Evolutionary conservation across 2,888 invertebrate genomes (phyloP).

Genomic region (Polymixis flavicincta): DNA sequence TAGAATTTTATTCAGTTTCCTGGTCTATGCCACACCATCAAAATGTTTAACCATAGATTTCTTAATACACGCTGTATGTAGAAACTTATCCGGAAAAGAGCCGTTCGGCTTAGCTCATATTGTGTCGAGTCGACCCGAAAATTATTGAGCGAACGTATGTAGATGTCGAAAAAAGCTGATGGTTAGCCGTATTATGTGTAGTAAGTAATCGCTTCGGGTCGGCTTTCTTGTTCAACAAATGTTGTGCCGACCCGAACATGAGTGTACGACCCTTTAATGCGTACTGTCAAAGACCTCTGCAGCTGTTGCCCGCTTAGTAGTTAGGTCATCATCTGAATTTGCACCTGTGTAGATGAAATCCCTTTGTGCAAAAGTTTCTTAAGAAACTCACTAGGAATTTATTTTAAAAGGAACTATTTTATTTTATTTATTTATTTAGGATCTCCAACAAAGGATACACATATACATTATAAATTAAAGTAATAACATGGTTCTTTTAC

Average conservation of each 20-base stretch:
- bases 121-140: neutral
- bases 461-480: too few species aligned
- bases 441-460: too few species aligned
- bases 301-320: constrained; percentile 19
- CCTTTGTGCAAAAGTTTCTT: neutral
- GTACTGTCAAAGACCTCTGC: constrained; percentile 5
- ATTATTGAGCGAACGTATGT: neutral
- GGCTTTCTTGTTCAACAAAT: neutral
- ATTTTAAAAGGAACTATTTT: too few species aligned
- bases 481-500: too few species aligned
- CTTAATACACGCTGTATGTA: too few species aligned
- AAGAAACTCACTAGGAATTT: too few species aligned
- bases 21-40: too few species aligned
- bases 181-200: neutral
- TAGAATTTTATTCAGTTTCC: too few species aligned
- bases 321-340: neutral
- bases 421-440: too few species aligned
- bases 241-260: neutral
- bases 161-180: neutral
- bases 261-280: neutral
- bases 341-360: constrained; percentile 11
- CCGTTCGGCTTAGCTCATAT: neutral
- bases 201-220: neutral
- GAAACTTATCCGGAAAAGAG: too few species aligned
- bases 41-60: too few species aligned